These are phyloP conservation scores for Drosophila mimetica DNA, from an alignment of 2,888 invertebrate genomes.

Conservation along the genomic window DNA sequence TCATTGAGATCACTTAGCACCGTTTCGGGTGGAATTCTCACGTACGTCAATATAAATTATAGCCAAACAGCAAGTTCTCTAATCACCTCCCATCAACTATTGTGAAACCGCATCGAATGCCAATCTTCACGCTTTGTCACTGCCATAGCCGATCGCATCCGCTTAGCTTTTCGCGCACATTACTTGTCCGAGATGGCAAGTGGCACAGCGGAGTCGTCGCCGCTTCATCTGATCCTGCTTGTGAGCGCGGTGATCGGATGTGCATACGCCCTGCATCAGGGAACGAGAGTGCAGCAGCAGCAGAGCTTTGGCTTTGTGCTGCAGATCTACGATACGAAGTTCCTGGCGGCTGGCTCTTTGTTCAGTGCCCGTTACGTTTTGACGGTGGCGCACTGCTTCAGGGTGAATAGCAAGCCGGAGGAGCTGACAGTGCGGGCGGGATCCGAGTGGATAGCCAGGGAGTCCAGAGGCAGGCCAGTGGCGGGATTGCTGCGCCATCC, in stretches of 20 bases:
- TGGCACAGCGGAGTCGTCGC: not conserved
- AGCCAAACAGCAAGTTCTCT: no score
- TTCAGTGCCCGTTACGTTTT: conserved; percentile 17
- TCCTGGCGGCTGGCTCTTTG: conserved; percentile 12
- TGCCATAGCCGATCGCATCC: conserved; percentile 3
- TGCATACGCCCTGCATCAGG: not conserved
- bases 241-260: not conserved
- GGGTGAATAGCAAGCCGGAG: not conserved
- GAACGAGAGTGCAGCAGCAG: not conserved
- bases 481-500: conserved; percentile 8
- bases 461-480: not conserved
- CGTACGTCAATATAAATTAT: no score
- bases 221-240: not conserved
- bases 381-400: conserved; percentile 25
- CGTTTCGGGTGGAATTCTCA: no score
- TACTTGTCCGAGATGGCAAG: not conserved
- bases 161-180: not conserved
- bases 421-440: conserved; percentile 12
- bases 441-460: not conserved
- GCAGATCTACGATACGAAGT: conserved; percentile 26
- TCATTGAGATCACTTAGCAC: no score
- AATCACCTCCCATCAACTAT: not conserved
- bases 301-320: conserved; percentile 6
- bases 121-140: not conserved
- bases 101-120: not conserved